Evolutionary conservation across 2,888 invertebrate species (phyloP).

Genomic region (Lithodes maja): DNA sequence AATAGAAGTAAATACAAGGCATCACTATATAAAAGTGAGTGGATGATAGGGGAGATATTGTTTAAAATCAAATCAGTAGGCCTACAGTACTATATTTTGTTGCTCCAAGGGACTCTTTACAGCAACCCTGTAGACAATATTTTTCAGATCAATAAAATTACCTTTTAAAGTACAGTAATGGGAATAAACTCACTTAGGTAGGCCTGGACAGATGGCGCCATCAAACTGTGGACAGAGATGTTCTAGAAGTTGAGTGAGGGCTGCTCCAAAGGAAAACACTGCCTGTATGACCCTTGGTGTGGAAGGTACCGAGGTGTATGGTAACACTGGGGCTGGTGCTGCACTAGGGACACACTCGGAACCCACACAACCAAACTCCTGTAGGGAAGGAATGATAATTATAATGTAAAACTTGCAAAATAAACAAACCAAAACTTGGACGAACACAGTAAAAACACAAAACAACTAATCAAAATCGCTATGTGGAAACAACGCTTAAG

Average conservation of each 20-base stretch:
- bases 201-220: constrained; percentile 62
- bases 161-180: too few relatives aligned
- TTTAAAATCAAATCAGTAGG: not conserved
- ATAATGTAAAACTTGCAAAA: too few relatives aligned
- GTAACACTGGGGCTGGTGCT: constrained; percentile 52
- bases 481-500: too few relatives aligned
- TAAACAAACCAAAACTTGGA: too few relatives aligned
- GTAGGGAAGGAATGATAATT: not conserved
- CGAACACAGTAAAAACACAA: too few relatives aligned
- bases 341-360: constrained; percentile 26
- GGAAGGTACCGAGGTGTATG: constrained; percentile 69
- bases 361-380: constrained; percentile 65
- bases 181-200: constrained; percentile 54
- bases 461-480: too few relatives aligned
- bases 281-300: constrained; percentile 72
- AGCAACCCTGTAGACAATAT: too few relatives aligned
- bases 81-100: too few relatives aligned
- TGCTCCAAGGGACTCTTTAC: too few relatives aligned
- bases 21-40: not conserved
- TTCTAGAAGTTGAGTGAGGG: constrained; percentile 69
- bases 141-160: too few relatives aligned
- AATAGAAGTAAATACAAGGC: too few relatives aligned
- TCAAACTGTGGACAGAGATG: constrained; percentile 71
- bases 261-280: constrained; percentile 72
- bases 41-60: not conserved